phyloP scores from a whole-genome alignment of 2,888 invertebrate species.

The Xestia c-nigrum region DNA sequence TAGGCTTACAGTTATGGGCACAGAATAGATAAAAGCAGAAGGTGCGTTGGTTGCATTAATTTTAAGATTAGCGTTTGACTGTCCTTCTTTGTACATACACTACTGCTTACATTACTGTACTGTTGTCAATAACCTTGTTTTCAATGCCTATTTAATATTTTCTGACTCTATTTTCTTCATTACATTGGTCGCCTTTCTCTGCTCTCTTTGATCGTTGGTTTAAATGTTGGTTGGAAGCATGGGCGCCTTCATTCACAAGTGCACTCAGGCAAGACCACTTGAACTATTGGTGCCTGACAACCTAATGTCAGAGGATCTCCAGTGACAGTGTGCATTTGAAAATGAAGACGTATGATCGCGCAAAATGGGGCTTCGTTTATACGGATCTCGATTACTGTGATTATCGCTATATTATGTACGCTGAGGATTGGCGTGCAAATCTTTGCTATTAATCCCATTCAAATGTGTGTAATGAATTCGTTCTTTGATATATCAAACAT shows the following conservation, averaged over 20 bases:
- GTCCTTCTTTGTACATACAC: not conserved
- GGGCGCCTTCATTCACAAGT: constrained; percentile 47
- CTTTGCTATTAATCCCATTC: constrained; percentile 2
- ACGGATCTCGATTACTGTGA: not conserved
- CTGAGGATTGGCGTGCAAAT: not conserved
- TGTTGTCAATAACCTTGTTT: not conserved
- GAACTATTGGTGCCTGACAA: constrained; percentile 24
- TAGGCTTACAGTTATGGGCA: constrained; percentile 57
- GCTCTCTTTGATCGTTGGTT: constrained; percentile 14
- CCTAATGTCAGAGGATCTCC: constrained; percentile 31
- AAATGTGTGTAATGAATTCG: not conserved
- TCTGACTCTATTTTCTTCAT: not conserved
- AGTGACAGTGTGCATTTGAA: constrained; percentile 33
- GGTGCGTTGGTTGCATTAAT: not conserved
- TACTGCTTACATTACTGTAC: not conserved
- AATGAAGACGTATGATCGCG: constrained; percentile 6
- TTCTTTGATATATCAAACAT: not conserved
- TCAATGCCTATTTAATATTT: not conserved
- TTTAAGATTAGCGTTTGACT: not conserved
- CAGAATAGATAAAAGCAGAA: constrained; percentile 19
- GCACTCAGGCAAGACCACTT: constrained; percentile 35
- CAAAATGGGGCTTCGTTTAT: constrained; percentile 1
- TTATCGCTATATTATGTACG: not conserved
- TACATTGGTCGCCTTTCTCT: not conserved
- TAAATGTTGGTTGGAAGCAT: constrained; percentile 11